Base-by-base conservation (phyloP, 2,888 invertebrate species). In the Cactoblastis cactorum region DNA sequence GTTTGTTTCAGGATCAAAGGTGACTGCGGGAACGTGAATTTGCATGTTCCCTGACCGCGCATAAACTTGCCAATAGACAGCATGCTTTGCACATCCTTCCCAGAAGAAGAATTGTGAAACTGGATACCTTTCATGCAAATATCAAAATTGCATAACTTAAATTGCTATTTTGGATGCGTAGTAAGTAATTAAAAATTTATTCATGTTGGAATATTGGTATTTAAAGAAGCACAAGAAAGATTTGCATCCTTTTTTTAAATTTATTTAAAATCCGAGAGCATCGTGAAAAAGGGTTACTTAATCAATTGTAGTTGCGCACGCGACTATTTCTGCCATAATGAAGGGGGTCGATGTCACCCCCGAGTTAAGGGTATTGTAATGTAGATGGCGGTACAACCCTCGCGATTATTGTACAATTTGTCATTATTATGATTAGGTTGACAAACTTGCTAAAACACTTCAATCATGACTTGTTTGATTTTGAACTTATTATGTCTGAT, bases 271-370 rank as follows among this genome's bases (percentile, higher is more conserved):
- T 35, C n/a, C 12, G n/a, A 22, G n/a, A 12, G 12, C 41, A 18
- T 33, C n/a, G 32, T 41, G 19, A 41, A 41, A 39, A 49, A 53
- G 38, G 33, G 56, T 50, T n/a, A n/a, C n/a, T 60, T 66, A 58
- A 73, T 24, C 43, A 43, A 41, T 74, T 72, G 69, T 68, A 61
- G 66, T 59, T 76, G 71, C 66, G 77, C 83, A 83, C 82, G 80
- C 75, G 83, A 71, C 79, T 61, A 62, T 62, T 65, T 63, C 61
- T 48, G 62, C 73, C 73, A 63, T 73, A 75, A 71, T 73, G 70
- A 80, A 75, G 80, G 81, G n/a, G 67, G 57, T 65, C 57, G 80
- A 73, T 71, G 71, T 62, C 62, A 73, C 83, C 85, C 83, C 77
- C 62, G 62, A 71, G 62, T 64, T 57, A 63, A 63, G 72, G 71